These are phyloP conservation scores for Hydraecia micacea DNA, from an alignment of 2,888 invertebrate genomes.

Conservation along the genomic window DNA sequence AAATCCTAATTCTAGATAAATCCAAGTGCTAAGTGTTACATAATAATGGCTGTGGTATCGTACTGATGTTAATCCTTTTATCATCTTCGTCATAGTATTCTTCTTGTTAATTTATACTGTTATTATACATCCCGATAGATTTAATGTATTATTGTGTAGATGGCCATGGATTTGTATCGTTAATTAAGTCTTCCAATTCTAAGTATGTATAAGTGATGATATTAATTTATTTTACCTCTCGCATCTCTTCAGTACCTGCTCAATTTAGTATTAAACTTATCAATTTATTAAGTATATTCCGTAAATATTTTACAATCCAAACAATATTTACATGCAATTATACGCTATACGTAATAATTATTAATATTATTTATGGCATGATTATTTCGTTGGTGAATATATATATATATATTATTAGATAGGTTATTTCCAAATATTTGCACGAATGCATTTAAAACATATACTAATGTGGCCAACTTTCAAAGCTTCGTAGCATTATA, in stretches of 20 bases:
- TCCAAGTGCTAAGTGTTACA: constrained; percentile 87
- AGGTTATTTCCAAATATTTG: constrained; percentile 61
- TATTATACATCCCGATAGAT: constrained; percentile 76
- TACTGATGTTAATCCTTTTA: constrained; percentile 86
- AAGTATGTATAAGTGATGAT: constrained; percentile 80
- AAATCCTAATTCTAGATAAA: constrained; percentile 79
- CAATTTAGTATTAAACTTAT: constrained; percentile 79
- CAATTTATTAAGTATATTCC: constrained; percentile 69
- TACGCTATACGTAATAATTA: constrained; percentile 41
- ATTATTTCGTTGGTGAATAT: constrained; percentile 44
- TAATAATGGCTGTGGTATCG: constrained; percentile 90
- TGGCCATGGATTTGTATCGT: constrained; percentile 85
- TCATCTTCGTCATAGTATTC: constrained; percentile 79
- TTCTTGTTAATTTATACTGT: constrained; percentile 76
- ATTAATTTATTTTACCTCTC: constrained; percentile 75
- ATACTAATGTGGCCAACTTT: constrained; percentile 45
- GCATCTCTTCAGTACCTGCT: constrained; percentile 83
- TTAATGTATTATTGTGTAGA: constrained; percentile 78
- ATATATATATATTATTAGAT: constrained; percentile 43
- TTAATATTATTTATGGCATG: constrained; percentile 44
- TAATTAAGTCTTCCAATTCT: constrained; percentile 89
- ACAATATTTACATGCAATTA: constrained; percentile 50
- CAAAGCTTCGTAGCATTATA: constrained; percentile 55
- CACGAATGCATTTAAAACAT: constrained; percentile 48
- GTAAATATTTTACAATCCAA: constrained; percentile 58